Conservation (phyloP, 2,113 vertebrate genomes). For the Rhagologus leucostigma region DNA sequence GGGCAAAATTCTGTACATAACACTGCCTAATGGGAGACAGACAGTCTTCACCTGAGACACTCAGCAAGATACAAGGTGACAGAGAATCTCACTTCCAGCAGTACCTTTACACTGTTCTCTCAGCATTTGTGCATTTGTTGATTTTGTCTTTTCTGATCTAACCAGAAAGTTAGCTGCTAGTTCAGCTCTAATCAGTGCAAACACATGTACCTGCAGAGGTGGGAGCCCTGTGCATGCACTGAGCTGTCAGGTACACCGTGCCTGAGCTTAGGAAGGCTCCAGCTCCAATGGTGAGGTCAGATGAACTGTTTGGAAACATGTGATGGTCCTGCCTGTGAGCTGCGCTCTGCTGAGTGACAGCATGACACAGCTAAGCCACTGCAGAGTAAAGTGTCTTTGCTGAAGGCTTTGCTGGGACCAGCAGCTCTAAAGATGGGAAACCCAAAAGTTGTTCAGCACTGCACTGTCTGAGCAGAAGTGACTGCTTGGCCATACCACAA, state of each 20-base stretch:
- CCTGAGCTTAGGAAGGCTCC: not conserved
- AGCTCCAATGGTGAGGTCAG: not conserved
- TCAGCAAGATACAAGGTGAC: not conserved
- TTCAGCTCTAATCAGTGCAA: not conserved
- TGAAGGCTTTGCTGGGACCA: not conserved
- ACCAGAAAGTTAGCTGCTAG: not conserved
- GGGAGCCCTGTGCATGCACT: not conserved
- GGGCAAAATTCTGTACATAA: not conserved
- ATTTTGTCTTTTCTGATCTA: not conserved
- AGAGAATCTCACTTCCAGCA: not conserved
- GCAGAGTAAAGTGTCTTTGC: not conserved
- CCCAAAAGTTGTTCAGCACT: not conserved
- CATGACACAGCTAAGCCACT: not conserved
- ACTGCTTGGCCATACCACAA: not conserved
- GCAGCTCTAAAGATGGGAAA: not conserved
- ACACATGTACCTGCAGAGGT: accelerated
- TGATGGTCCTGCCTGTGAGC: not conserved
- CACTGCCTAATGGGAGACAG: not conserved
- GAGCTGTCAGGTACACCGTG: not conserved
- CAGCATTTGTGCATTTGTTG: not conserved
- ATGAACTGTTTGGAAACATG: not conserved
- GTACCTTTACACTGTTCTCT: not conserved
- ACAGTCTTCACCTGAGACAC: not conserved
- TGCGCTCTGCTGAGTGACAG: not conserved
- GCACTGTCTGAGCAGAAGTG: not conserved